Conservation (phyloP, 2,888 invertebrate species). For the Melanotus villosus region DNA sequence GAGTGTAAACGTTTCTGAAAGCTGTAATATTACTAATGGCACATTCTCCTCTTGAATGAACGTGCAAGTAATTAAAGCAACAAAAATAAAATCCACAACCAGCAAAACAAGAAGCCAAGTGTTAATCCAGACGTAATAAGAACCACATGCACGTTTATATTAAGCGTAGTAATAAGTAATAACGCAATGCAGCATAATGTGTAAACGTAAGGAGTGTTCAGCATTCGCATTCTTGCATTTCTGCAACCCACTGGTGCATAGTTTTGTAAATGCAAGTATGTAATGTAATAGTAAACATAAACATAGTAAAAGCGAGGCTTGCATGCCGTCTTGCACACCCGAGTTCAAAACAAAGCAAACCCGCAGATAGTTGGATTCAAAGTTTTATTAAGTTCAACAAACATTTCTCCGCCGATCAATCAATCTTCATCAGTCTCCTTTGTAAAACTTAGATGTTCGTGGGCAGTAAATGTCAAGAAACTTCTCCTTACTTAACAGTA, state of each 20-base stretch:
- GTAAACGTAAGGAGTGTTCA: constrained; percentile 15
- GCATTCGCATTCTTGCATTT: constrained; percentile 19
- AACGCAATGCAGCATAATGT: constrained; percentile 7
- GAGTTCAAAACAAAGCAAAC: background rate
- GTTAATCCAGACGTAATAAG: background rate
- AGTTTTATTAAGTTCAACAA: too few relatives aligned
- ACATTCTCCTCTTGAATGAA: background rate
- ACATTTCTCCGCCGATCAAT: too few relatives aligned
- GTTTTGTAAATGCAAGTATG: background rate
- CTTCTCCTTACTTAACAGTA: too few relatives aligned
- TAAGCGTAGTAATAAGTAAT: background rate
- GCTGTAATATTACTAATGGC: too few relatives aligned
- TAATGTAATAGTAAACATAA: constrained; percentile 3
- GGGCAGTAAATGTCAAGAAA: too few relatives aligned
- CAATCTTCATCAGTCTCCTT: too few relatives aligned
- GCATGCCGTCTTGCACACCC: background rate
- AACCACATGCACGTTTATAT: background rate
- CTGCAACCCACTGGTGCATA: constrained; percentile 18
- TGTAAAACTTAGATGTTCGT: too few relatives aligned
- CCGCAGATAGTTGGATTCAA: too few relatives aligned
- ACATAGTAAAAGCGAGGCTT: background rate
- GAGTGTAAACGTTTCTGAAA: too few relatives aligned
- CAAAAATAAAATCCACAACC: background rate
- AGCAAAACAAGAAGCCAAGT: background rate
- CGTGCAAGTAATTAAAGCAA: background rate